These are phyloP conservation scores for Oreochromis spilurus DNA, from an alignment of 2,113 vertebrate genomes.

Conservation along the genomic window DNA sequence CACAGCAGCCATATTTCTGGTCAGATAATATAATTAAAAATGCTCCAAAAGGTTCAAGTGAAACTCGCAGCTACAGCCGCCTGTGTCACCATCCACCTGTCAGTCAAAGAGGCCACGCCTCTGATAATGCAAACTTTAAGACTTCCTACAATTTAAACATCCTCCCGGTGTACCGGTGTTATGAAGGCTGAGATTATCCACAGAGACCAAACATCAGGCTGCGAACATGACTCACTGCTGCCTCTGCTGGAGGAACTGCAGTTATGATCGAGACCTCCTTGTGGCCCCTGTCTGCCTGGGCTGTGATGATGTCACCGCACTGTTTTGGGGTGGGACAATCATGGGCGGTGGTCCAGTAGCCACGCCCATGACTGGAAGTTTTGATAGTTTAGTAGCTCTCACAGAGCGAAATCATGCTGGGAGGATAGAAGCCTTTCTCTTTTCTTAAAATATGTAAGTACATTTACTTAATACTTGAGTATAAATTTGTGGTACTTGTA, in stretches of 20 bases:
- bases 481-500: background rate
- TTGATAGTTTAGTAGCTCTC: background rate
- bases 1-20: background rate
- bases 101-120: background rate
- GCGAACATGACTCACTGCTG: background rate
- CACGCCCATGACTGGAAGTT: background rate
- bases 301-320: background rate
- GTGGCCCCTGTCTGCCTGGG: background rate
- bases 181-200: background rate
- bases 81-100: background rate
- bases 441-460: background rate
- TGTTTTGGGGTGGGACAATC: background rate
- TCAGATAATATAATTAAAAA: background rate
- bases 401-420: background rate
- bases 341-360: background rate
- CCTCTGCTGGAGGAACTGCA: background rate
- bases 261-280: background rate
- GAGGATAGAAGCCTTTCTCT: background rate
- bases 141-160: rapidly evolving
- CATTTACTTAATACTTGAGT: background rate
- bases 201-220: background rate
- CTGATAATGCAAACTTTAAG: background rate
- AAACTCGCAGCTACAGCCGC: background rate
- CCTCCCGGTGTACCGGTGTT: rapidly evolving
- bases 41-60: background rate